A percentile compares a stretch with the other conserved stretches of the same genome.
Conservation (phyloP, 37 sponge, comb jelly and placozoan species). For the Crambe crambe region DNA sequence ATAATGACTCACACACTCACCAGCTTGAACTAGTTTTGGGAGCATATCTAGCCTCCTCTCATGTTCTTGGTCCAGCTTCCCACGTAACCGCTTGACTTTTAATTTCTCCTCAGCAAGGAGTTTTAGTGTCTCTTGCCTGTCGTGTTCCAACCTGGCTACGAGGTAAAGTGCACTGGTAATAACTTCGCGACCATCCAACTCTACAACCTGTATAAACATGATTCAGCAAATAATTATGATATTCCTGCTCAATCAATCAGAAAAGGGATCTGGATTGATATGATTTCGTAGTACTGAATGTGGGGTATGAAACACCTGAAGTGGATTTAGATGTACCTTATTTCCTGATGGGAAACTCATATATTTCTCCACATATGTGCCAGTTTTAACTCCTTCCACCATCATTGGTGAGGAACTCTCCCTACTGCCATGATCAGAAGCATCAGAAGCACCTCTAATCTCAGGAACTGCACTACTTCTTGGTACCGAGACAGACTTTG, state of each 20-base stretch:
- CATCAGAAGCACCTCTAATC: neutral
- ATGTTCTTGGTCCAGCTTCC: constrained; percentile 25
- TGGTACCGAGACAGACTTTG: neutral
- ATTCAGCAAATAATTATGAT: neutral
- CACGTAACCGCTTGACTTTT: constrained; percentile 19
- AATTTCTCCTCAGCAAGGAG: constrained; percentile 5
- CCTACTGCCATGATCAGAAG: neutral
- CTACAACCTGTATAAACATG: neutral
- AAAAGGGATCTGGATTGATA: too few relatives aligned
- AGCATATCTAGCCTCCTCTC: constrained; percentile 44
- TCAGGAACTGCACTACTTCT: neutral
- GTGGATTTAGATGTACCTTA: too few relatives aligned
- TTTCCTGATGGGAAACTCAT: too few relatives aligned
- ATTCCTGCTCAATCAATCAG: too few relatives aligned
- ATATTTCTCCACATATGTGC: neutral
- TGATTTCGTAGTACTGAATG: neutral
- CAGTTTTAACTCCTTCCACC: constrained; percentile 21
- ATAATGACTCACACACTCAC: constrained; percentile 10
- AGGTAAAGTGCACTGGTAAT: neutral
- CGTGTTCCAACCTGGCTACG: constrained; percentile 42
- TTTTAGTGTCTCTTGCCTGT: constrained; percentile 38
- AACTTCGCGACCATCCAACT: neutral
- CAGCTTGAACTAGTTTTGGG: constrained; percentile 32
- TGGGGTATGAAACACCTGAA: too few relatives aligned
- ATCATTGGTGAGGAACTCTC: neutral